A percentile compares a stretch with the other conserved stretches of the same genome.
Conservation (phyloP, 2,797 vertebrate genomes). For the Tokudaia tokunoshimensis region DNA sequence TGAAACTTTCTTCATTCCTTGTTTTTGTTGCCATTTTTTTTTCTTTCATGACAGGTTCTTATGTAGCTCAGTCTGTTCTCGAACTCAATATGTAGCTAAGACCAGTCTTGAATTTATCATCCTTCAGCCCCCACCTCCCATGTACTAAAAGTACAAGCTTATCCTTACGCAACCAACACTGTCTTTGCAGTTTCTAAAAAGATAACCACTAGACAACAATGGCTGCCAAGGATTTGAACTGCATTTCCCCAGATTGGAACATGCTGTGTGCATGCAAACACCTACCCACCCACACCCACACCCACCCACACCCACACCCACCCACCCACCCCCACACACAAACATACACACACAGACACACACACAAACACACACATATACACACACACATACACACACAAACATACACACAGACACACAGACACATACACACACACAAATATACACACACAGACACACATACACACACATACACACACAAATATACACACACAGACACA, state of each 20-base stretch:
- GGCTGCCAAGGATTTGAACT: background rate
- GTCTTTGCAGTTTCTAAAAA: background rate
- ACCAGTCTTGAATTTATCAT: background rate
- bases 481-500: too few relatives aligned
- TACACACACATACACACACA: too few relatives aligned
- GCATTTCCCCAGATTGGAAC: background rate
- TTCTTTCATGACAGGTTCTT: background rate
- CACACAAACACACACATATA: too few relatives aligned
- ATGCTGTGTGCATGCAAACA: background rate
- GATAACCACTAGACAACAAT: background rate
- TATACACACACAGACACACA: too few relatives aligned
- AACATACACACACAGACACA: too few relatives aligned
- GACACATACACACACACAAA: too few relatives aligned
- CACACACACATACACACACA: too few relatives aligned
- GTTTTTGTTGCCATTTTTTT: background rate
- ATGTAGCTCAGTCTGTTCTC: background rate
- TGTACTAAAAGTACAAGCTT: background rate
- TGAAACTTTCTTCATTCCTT: background rate
- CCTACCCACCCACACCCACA: background rate
- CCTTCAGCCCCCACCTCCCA: too few relatives aligned
- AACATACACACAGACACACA: background rate
- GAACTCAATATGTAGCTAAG: background rate
- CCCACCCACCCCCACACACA: background rate
- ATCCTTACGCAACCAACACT: background rate
- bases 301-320: background rate